phyloP scores from a whole-genome alignment of 2,888 invertebrate species.

The Phania funesta region DNA sequence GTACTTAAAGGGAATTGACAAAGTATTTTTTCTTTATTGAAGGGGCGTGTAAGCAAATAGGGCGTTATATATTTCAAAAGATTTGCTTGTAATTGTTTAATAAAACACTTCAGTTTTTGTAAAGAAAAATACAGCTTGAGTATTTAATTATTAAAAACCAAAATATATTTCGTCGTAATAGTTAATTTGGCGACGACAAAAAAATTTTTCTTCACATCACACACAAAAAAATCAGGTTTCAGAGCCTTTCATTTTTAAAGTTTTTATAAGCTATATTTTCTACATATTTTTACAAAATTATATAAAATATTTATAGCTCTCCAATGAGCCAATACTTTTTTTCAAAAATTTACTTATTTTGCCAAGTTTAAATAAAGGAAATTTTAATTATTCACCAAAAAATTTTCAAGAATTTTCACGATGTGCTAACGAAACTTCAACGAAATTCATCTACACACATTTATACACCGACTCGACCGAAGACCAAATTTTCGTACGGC shows the following conservation, averaged over 20 bases:
- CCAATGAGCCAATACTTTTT: neutral
- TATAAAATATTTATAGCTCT: slow-evolving; percentile 7
- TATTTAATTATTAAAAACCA: slow-evolving; percentile 31
- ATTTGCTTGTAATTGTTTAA: slow-evolving; percentile 12
- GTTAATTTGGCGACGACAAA: slow-evolving; percentile 58
- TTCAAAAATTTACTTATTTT: slow-evolving; percentile 15
- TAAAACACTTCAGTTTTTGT: slow-evolving; percentile 11
- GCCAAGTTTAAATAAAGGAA: slow-evolving; percentile 16
- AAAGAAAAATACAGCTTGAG: slow-evolving; percentile 8
- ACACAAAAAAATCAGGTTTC: slow-evolving; percentile 64
- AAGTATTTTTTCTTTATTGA: slow-evolving; percentile 53
- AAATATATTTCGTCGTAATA: slow-evolving; percentile 56
- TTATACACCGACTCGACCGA: slow-evolving; percentile 66
- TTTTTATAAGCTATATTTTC: slow-evolving; percentile 28
- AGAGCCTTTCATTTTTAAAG: slow-evolving; percentile 60
- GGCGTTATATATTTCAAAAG: slow-evolving; percentile 58
- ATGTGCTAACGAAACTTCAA: slow-evolving; percentile 67
- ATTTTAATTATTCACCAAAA: slow-evolving; percentile 65
- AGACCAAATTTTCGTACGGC: slow-evolving; percentile 60
- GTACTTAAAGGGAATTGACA: slow-evolving; percentile 60
- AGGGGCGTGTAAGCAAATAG: slow-evolving; percentile 65
- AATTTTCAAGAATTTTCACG: slow-evolving; percentile 66
- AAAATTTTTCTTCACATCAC: slow-evolving; percentile 60
- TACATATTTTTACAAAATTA: slow-evolving; percentile 29
- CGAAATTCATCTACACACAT: slow-evolving; percentile 67